phyloP scores from a whole-genome alignment of 2,797 vertebrate species.

The Potorous gilbertii region DNA sequence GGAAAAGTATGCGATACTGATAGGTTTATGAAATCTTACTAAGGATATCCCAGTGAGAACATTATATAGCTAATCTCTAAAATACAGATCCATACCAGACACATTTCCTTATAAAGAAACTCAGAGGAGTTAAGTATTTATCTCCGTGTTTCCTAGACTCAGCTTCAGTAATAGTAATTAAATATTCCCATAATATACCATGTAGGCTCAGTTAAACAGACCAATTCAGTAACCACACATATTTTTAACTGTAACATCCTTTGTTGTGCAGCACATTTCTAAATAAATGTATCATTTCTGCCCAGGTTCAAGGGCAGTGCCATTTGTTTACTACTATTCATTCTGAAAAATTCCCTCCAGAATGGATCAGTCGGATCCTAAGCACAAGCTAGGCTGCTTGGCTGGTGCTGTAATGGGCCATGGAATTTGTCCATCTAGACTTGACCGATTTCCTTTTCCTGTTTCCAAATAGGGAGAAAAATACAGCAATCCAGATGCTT shows the following conservation, averaged over 20 bases:
- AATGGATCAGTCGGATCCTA: slow-evolving; percentile 47
- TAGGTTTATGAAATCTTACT: not conserved
- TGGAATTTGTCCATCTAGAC: slow-evolving; percentile 9
- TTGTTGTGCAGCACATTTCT: slow-evolving; percentile 1
- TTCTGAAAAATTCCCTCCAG: slow-evolving; percentile 73
- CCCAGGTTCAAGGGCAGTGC: slow-evolving; percentile 35
- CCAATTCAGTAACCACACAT: not conserved
- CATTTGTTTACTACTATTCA: slow-evolving; percentile 63
- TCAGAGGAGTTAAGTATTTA: not conserved
- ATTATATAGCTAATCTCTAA: not conserved
- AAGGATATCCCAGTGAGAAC: not conserved
- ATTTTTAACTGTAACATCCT: not conserved
- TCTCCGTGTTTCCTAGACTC: not conserved
- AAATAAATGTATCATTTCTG: slow-evolving; percentile 31
- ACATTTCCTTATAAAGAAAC: not conserved
- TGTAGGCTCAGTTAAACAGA: not conserved
- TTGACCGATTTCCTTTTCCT: slow-evolving; percentile 37
- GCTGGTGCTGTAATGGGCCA: slow-evolving; percentile 12
- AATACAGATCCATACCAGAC: rapidly evolving
- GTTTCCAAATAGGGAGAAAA: not conserved
- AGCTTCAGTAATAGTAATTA: not conserved
- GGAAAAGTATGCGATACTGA: not conserved
- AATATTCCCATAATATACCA: not conserved
- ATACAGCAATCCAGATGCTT: slow-evolving; percentile 49
- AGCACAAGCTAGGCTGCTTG: slow-evolving; percentile 35